A percentile compares a stretch with the other conserved stretches of the same genome.
Conservation (phyloP, 2,797 vertebrate genomes). For the Paramormyrops hopkinsi region DNA sequence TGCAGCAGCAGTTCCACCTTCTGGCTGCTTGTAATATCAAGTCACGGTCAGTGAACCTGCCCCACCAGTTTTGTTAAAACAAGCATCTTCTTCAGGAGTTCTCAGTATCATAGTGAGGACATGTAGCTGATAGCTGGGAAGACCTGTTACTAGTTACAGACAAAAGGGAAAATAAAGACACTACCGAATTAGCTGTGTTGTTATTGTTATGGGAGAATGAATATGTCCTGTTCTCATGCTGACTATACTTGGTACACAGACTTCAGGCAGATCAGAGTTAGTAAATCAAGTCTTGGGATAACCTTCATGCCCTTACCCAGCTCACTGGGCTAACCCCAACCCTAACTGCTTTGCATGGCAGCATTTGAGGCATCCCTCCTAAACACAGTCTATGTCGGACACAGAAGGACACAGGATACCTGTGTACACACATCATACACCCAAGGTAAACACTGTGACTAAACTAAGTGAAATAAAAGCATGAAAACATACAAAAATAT, state of each 20-base stretch:
- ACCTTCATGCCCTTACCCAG: not conserved
- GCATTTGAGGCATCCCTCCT: not conserved
- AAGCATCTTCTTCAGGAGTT: not conserved
- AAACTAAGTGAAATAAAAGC: not conserved
- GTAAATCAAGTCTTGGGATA: not conserved
- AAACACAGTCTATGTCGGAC: not conserved
- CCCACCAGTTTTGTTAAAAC: not conserved
- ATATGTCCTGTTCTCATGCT: not conserved
- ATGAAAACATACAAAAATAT: not conserved
- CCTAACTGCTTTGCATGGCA: not conserved
- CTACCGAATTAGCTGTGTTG: not conserved
- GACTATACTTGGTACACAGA: not conserved
- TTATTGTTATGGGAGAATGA: not conserved
- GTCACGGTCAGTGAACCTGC: not conserved
- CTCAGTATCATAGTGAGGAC: not conserved
- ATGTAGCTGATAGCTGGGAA: not conserved
- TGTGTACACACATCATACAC: not conserved
- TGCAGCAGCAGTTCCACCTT: slow-evolving; percentile 51
- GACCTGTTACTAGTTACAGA: not conserved
- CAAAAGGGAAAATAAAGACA: not conserved
- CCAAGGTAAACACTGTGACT: not conserved
- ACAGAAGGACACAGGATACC: not conserved
- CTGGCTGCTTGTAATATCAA: slow-evolving; percentile 11
- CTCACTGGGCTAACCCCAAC: not conserved
- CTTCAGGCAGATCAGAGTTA: not conserved